phyloP scores from a whole-genome alignment of 2,113 vertebrate species.

The Hippopotamus amphibius region DNA sequence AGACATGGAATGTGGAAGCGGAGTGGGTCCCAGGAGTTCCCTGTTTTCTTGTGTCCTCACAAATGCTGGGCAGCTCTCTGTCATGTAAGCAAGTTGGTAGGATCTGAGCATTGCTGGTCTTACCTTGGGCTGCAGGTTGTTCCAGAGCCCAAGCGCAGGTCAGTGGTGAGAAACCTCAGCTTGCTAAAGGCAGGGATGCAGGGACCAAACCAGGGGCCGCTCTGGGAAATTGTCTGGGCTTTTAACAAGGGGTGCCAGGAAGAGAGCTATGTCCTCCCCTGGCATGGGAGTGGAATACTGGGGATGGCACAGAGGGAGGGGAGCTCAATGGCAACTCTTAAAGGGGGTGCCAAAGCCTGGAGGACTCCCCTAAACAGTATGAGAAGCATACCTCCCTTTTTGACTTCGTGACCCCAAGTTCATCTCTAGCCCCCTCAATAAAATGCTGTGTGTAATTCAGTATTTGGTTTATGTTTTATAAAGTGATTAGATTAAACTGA shows the following conservation, averaged over 20 bases:
- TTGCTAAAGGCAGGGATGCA: neutral
- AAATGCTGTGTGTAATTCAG: neutral
- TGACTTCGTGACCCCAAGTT: neutral
- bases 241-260: neutral
- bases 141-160: neutral
- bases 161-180: neutral
- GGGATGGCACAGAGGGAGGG: accelerated
- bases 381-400: neutral
- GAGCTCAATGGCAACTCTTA: neutral
- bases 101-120: conserved; percentile 38
- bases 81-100: conserved; percentile 46
- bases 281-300: neutral
- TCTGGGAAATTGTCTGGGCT: neutral
- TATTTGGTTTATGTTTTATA: conserved; percentile 21
- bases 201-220: neutral
- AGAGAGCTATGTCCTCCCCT: neutral
- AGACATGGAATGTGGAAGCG: neutral
- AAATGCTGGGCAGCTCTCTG: neutral
- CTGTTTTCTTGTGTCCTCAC: neutral
- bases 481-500: neutral
- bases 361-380: neutral
- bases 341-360: neutral
- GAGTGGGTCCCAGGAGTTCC: neutral
- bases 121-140: neutral
- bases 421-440: neutral